Percentiles rank a stretch among this genome's conserved stretches.
Conservation (phyloP, 2,113 vertebrate genomes). For the human (Homo sapiens) region DNA sequence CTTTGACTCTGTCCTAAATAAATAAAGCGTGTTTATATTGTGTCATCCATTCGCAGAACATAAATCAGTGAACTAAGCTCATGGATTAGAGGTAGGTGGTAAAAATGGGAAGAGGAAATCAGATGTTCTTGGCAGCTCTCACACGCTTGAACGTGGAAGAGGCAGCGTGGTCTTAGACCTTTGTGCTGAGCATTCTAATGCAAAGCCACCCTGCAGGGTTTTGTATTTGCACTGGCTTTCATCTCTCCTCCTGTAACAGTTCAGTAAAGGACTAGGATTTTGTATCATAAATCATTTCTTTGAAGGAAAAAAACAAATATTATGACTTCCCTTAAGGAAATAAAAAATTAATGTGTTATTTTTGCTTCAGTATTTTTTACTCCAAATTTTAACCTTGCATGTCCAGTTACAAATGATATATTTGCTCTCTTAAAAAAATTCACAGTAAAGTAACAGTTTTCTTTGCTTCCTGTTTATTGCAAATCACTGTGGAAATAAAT, state of each 20-base stretch:
- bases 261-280: neutral
- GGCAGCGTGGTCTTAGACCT: neutral
- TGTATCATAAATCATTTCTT: neutral
- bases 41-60: too few relatives aligned
- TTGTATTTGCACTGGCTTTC: neutral
- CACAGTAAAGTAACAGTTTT: neutral
- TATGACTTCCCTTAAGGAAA: neutral
- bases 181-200: neutral
- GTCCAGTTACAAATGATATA: neutral
- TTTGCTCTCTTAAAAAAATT: neutral
- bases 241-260: neutral
- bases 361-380: neutral
- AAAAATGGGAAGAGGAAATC: neutral
- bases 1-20: neutral
- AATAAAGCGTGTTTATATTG: neutral
- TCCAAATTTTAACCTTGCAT: neutral
- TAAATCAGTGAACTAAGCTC: neutral
- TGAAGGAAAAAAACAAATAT: neutral
- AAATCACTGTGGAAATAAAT: neutral
- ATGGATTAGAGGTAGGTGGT: neutral
- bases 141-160: neutral
- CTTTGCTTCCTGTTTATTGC: conserved; percentile 3
- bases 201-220: too few relatives aligned
- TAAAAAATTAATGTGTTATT: neutral
- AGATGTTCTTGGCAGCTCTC: neutral